A percentile compares a stretch with the other conserved stretches of the same genome.
Conservation (phyloP, 2,888 invertebrate genomes). For the Mythimna albipuncta region DNA sequence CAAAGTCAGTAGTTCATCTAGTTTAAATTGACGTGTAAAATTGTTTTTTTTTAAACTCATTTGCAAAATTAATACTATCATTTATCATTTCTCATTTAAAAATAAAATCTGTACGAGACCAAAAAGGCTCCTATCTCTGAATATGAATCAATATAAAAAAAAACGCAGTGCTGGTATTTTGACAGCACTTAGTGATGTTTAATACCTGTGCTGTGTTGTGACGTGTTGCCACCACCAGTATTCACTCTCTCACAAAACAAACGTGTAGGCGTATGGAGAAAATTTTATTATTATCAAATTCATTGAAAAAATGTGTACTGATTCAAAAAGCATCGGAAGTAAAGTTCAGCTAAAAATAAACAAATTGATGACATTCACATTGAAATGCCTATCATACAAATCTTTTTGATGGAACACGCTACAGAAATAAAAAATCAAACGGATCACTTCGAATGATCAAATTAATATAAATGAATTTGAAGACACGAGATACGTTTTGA, state of each 20-base stretch:
- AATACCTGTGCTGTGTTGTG: too few relatives aligned
- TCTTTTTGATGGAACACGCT: slow-evolving; percentile 27
- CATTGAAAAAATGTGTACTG: not conserved
- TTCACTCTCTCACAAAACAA: not conserved
- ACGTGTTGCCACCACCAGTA: too few relatives aligned
- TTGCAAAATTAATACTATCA: too few relatives aligned
- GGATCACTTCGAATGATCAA: slow-evolving; percentile 35
- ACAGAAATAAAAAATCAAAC: slow-evolving; percentile 30
- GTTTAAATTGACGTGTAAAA: too few relatives aligned
- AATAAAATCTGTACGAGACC: too few relatives aligned
- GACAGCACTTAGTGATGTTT: too few relatives aligned
- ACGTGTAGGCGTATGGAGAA: not conserved
- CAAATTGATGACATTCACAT: slow-evolving; percentile 10
- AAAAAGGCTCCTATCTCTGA: too few relatives aligned
- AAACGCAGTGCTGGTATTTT: too few relatives aligned
- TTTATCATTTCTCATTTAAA: too few relatives aligned
- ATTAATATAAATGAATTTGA: slow-evolving; percentile 45
- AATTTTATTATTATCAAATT: not conserved
- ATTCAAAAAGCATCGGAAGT: not conserved
- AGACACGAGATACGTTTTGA: slow-evolving; percentile 31
- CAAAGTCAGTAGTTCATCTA: too few relatives aligned
- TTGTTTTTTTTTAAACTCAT: too few relatives aligned
- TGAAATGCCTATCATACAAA: slow-evolving; percentile 3
- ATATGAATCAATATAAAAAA: too few relatives aligned
- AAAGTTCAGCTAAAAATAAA: not conserved